Evolutionary conservation across 2,797 vertebrate species (phyloP).

Genomic region (Sandelia bainsii): DNA sequence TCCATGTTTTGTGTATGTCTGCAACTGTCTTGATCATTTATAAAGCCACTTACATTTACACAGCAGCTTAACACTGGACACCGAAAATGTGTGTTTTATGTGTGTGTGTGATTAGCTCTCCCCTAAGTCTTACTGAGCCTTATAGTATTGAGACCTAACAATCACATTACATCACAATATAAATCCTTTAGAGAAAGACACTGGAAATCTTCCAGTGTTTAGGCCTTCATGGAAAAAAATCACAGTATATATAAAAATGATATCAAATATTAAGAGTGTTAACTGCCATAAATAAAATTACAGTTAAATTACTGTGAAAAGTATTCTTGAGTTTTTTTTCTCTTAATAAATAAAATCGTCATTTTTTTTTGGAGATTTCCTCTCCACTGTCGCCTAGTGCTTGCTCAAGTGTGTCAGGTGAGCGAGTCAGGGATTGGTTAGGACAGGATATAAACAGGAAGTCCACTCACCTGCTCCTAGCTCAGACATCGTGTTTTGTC

Average conservation of each 20-base stretch:
- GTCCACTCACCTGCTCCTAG: no score
- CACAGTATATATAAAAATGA: slow-evolving; percentile 13
- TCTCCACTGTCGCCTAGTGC: no score
- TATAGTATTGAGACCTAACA: slow-evolving; percentile 47
- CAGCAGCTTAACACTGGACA: slow-evolving; percentile 15
- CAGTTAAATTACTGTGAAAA: no score
- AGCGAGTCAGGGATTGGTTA: no score
- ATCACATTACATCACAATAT: slow-evolving; percentile 28
- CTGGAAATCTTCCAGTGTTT: slow-evolving; percentile 36
- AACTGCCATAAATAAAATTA: no score
- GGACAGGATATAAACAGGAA: no score
- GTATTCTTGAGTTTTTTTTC: no score
- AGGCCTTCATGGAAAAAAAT: slow-evolving; percentile 30
- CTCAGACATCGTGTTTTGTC: no score
- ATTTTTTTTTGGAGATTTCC: no score
- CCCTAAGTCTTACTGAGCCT: slow-evolving; percentile 46
- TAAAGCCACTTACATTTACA: slow-evolving; percentile 55
- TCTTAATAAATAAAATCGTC: no score
- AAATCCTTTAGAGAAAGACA: slow-evolving; percentile 33
- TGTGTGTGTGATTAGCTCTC: slow-evolving; percentile 26
- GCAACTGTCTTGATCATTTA: slow-evolving; percentile 52
- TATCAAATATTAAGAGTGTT: slow-evolving; percentile 51
- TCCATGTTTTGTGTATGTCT: slow-evolving; percentile 43
- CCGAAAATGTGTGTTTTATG: slow-evolving; percentile 11
- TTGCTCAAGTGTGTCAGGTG: no score